Base-by-base conservation (phyloP, 2,797 vertebrate species). In the Helarctos malayanus region DNA sequence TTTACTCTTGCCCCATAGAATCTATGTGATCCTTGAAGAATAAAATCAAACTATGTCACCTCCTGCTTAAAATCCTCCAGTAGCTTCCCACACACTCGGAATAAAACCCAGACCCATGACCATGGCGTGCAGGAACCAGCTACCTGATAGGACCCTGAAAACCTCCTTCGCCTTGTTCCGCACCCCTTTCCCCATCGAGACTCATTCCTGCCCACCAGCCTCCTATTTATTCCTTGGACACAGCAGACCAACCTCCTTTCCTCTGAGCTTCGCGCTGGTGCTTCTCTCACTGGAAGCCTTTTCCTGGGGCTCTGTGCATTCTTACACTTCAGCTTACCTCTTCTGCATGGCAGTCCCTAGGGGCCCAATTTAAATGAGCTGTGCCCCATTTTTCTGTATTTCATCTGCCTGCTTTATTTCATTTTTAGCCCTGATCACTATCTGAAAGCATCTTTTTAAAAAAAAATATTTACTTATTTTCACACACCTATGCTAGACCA, bases 111-210 rank as follows among this genome's bases (percentile, higher is more conserved):
- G 57, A 19, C 14, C n/a, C 4, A 3, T 82, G 65, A 65, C 18
- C 38, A 2, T 7, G 7, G 32, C 49, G 1, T 35, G 0, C 0
- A 35, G 13, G 47, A 23, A 2, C 41, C 10, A 23, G 7, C 47
- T 15, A 19, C 27, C 1, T 29, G 12, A 25, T 79, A 6, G 7
- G 3, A 35, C 49, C 16, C 56, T 73, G 52, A 15, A 27, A 12
- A 27, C 15, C 18, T 63, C 25, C 5, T 27, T 12, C 3, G 19
- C 21, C 19, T 32, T 10, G 25, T 59, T 14, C 16, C 16, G 45
- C 54, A 15, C 11, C 35, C 49, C 59, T 52, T 47, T 80, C 19
- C 18, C 13, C 79, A 0, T 7, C 27, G 38, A 35, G 1, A 32
- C 41, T 41, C 9, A 2, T 49, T 47, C 27, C 10, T n/a, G 10